Base-by-base conservation (phyloP, 1,140 invertebrate genomes). In the Yoshiicerus persimilis region DNA sequence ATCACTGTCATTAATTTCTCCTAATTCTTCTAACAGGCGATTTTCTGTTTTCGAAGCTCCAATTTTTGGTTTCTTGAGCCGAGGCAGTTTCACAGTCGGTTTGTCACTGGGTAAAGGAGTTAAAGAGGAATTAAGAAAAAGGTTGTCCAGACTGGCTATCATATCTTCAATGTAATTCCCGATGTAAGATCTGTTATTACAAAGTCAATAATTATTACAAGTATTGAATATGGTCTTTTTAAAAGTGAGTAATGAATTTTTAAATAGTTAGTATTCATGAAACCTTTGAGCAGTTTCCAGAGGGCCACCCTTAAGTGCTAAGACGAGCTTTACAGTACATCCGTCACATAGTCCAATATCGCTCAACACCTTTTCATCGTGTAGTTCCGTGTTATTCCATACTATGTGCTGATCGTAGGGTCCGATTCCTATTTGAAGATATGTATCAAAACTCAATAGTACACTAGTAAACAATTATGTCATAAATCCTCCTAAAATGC, bases 281-380 rank as follows among this genome's bases (percentile, higher is more conserved):
- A 47, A 80, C 75, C 30, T 80, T 11, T 80, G 75, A n/a, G 75
- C n/a, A 6, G 75, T 80, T 36, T 80, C 75, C 1, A 84, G 32
- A 56, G 83, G 83, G 23, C 83, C 83, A 47, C 83, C 83, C 25
- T 84, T 84, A 27, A 84, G 39, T 11, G 38, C 47, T 34, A 84
- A 34, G 6, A 84, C 83, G 23, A 84, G 39, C 39, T 84, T 84
- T 2, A 84, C 83, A 27, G 41, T 84, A 4, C 38, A 47, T 30
- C 47, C 83, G 30, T 84, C 83, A 27, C 38, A 84, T 4, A 84
- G 83, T 30, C 83, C 83, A 30, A 84, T 47, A 84, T 84, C 83
- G 16, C 41, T 39, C 16, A 84, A 25, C 8, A 84, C 6, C 13
- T 47, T 56, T 16, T 84, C 38, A 84, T 84, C 83, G 0, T 16